These are phyloP conservation scores for Lampris megalopsis DNA, from an alignment of 2,113 vertebrate genomes.

Conservation along the genomic window DNA sequence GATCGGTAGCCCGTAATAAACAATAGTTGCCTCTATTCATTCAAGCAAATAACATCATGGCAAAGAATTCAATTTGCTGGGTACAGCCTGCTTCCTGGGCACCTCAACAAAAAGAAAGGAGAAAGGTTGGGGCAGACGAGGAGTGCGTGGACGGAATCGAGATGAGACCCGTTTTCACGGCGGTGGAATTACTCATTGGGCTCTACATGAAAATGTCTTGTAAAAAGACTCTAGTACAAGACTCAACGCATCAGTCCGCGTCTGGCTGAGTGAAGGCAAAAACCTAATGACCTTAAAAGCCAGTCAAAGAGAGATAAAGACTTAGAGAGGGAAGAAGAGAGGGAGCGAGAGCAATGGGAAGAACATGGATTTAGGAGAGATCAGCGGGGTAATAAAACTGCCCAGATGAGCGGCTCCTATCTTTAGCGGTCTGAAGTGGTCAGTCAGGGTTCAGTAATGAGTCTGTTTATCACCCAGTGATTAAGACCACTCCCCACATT, in stretches of 20 bases:
- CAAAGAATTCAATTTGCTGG: conserved; percentile 1
- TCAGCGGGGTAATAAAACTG: conserved; percentile 67
- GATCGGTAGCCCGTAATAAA: neutral
- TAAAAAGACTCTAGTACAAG: conserved; percentile 38
- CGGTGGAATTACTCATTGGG: neutral
- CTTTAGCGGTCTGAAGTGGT: conserved; percentile 58
- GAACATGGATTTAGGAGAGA: conserved; percentile 60
- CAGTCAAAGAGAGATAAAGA: conserved; percentile 40
- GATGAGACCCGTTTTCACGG: neutral
- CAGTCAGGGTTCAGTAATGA: conserved; percentile 68
- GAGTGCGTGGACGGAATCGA: neutral
- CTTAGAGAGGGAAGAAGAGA: conserved; percentile 6
- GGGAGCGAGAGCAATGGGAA: conserved; percentile 17
- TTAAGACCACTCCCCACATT: conserved; percentile 7
- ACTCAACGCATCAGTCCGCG: conserved; percentile 29
- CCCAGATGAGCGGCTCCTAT: conserved; percentile 52
- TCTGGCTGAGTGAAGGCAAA: conserved; percentile 34
- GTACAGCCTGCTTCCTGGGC: neutral
- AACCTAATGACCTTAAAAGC: conserved; percentile 68
- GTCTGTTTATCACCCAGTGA: conserved; percentile 61
- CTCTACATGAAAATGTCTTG: conserved; percentile 14
- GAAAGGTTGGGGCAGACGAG: conserved; percentile 1
- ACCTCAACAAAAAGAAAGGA: neutral
- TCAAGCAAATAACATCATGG: neutral
- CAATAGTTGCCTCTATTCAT: neutral